Base-by-base conservation (phyloP, 2,113 vertebrate species). In the Cephalopterus ornatus region DNA sequence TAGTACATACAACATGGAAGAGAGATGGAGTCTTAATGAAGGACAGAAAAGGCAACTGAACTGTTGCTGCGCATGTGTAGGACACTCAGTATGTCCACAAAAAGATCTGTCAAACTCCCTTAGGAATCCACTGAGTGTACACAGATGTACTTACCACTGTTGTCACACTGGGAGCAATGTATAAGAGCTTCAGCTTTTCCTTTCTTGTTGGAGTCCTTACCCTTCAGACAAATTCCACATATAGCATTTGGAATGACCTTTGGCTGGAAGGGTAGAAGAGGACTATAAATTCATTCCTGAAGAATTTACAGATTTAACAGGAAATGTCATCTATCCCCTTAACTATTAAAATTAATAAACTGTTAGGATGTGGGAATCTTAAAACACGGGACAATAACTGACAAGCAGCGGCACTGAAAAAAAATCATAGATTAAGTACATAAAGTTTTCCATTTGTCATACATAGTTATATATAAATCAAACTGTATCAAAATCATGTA, bases 201-300 rank as follows among this genome's bases (percentile, higher is more conserved):
- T 98, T 98, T 99, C 99, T 98, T 99, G 99, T 99, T 99, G 98
- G 99, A 98, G 98, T 99, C 99, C 98, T 99, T 99, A 99, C 99
- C 99, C 99, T 99, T 99, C 99, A 99, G 99, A 99, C 99, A 99
- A 99, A 99, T 99, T 97, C 99, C 99, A 99, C 99, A 99, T 98
- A 99, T 98, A 98, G 99, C 99, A 99, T 98, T 99, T 98, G 99
- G 99, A 99, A 99, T 99, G 99, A 98, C 98, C 98, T 99, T 99
- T 98, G 98, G 99, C 99, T 99, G 99, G 98, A 99, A 99, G 98
- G 99, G 99, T 98, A 99, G 99, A 99, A 99, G 98, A 99, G 99
- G 98, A 98, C 99, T 99, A 99, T 99, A 98, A 99, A 99, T 98
- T 98, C 97, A 98, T 97, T 98, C 98, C 98, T 95, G 97, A 98